Percentiles rank a stretch among this genome's conserved stretches.
Conservation (phyloP, 2,113 vertebrate species). For the Aptenodytes forsteri region DNA sequence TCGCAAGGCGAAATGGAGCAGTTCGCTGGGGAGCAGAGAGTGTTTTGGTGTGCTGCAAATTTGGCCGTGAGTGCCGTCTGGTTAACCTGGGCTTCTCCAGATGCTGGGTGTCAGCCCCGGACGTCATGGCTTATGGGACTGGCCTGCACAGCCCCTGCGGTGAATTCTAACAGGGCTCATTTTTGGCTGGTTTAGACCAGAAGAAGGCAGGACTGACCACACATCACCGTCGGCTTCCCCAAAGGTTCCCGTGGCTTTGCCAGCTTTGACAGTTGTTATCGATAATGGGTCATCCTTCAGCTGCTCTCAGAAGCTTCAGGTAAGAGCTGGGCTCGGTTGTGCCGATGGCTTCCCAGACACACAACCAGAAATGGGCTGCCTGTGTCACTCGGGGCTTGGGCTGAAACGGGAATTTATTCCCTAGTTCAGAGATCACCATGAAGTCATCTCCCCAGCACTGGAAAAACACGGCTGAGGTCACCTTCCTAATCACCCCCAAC, state of each 20-base stretch:
- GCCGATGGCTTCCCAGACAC: not conserved
- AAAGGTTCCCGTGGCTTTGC: not conserved
- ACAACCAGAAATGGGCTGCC: not conserved
- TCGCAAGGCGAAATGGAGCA: accelerated
- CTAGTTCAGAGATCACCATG: accelerated
- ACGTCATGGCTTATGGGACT: not conserved
- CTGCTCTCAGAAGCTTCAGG: not conserved
- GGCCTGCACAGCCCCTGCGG: not conserved
- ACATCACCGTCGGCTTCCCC: accelerated
- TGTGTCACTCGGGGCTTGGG: not conserved
- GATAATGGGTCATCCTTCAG: not conserved
- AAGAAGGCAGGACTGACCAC: not conserved
- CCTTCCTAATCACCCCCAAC: not conserved
- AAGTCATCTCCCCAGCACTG: not conserved
- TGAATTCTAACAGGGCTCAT: not conserved
- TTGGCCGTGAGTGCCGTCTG: accelerated
- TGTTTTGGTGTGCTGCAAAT: not conserved
- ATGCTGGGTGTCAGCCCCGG: not conserved
- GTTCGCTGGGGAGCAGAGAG: not conserved
- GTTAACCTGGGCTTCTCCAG: not conserved
- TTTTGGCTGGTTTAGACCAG: not conserved
- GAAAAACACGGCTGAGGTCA: not conserved
- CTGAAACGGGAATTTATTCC: accelerated
- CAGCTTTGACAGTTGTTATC: not conserved
- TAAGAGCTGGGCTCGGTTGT: not conserved